Base-by-base conservation (phyloP, 1,140 invertebrate genomes). In the Zaprionus lachaisei region DNA sequence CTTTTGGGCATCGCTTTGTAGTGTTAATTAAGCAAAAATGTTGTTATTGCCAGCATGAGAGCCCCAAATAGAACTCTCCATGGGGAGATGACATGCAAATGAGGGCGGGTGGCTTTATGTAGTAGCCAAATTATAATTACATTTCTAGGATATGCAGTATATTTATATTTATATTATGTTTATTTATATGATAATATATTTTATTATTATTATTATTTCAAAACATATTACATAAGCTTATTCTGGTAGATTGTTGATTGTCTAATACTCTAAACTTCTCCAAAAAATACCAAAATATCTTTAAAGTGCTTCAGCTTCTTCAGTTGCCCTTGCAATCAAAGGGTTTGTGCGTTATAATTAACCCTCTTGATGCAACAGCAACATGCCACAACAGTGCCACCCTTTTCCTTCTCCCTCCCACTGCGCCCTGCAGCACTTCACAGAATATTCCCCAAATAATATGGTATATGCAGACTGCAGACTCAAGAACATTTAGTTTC, bases 21-120 rank as follows among this genome's bases (percentile, higher is more conserved):
- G 65, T 86, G 69, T 89, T 89, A 89, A 89, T 89, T 89, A 89
- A 81, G 84, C 74, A 83, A 82, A 81, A 84, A 81, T 83, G 66
- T 67, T 79, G 77, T 79, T 83, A 79, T 73, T 68, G 66, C 51
- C 49, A 74, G 51, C 49, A 66, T n/a, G 66, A 57, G 49, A 63
- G 58, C 41, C 37, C 9, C 47, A 58, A 34, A 72, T 22, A 34
- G 22, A 28, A 15, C 55, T 66, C 62, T 76, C 56, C 69, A 72
- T 15, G 22, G 73, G 60, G 38, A 74, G 54, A 34, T 58, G 37
- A 41, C 11, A 15, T 22, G 26, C 24, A 72, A 72, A 67, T 24
- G 70, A 69, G 38, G 44, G 2, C 20, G 49, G 28, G 28, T n/a
- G 7, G 2, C 6, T 31, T 31, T 7, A 31, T 31, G 28, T 31